These are phyloP conservation scores for Solen grandis DNA, from an alignment of 1,140 invertebrate genomes.

Conservation along the genomic window DNA sequence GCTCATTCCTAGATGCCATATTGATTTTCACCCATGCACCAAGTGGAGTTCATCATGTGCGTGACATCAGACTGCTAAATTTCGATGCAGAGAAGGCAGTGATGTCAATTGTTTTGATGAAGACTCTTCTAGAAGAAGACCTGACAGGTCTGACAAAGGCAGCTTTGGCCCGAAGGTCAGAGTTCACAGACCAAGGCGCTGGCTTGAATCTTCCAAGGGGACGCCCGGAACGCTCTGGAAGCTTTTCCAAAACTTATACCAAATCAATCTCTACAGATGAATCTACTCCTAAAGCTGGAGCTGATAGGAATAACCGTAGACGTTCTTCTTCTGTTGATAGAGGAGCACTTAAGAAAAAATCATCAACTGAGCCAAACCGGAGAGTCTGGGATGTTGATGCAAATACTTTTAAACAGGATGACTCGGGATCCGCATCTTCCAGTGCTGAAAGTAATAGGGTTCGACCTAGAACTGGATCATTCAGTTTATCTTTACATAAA, in stretches of 20 bases:
- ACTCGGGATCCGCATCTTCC: background rate
- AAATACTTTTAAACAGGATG: background rate
- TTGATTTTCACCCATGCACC: slow-evolving; percentile 16
- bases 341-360: background rate
- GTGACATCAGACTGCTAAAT: slow-evolving; percentile 57
- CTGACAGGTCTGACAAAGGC: background rate
- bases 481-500: too few species aligned
- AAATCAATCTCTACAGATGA: background rate
- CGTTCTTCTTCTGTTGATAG: background rate
- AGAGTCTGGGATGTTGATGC: too few species aligned
- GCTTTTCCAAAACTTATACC: slow-evolving; percentile 7
- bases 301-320: background rate
- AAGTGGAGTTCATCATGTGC: background rate
- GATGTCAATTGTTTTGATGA: slow-evolving; percentile 36
- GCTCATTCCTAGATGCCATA: slow-evolving; percentile 52
- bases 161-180: background rate
- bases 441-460: background rate
- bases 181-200: background rate
- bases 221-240: background rate
- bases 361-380: background rate
- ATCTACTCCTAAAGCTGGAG: background rate
- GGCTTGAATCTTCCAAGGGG: slow-evolving; percentile 28
- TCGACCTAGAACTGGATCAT: background rate
- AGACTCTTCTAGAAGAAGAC: slow-evolving; percentile 7
- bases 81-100: slow-evolving; percentile 54